Percentiles rank a stretch among this genome's conserved stretches.
These are phyloP conservation scores for Pyrrhia umbra DNA, from an alignment of 2,888 invertebrate species.

Conservation along the genomic window DNA sequence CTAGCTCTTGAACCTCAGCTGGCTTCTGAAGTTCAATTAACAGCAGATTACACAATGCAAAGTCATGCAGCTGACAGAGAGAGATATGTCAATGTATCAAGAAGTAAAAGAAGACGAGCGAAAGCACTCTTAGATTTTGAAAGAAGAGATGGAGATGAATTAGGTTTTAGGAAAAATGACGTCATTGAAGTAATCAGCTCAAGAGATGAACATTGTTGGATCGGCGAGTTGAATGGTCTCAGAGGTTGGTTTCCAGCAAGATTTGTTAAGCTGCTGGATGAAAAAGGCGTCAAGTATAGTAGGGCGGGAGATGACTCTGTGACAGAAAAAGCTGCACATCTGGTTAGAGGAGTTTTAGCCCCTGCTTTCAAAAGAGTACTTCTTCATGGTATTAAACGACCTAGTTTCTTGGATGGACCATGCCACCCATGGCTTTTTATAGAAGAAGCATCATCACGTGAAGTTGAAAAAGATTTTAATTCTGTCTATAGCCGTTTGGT, in stretches of 20 bases:
- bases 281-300: slow-evolving; percentile 93
- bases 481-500: slow-evolving; percentile 99
- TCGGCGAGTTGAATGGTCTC: slow-evolving; percentile 98
- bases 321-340: slow-evolving; percentile 98
- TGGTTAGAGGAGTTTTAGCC: slow-evolving; percentile 98
- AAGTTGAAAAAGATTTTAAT: slow-evolving; percentile 99
- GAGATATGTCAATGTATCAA: slow-evolving; percentile 97
- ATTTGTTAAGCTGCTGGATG: slow-evolving; percentile 98
- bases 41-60: slow-evolving; percentile 98
- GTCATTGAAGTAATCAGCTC: slow-evolving; percentile 99
- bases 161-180: slow-evolving; percentile 99
- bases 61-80: slow-evolving; percentile 98
- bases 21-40: slow-evolving; percentile 93
- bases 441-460: slow-evolving; percentile 98
- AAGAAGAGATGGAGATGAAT: slow-evolving; percentile 98
- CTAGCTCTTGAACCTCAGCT: slow-evolving; percentile 97
- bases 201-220: slow-evolving; percentile 99
- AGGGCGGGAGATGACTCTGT: slow-evolving; percentile 99
- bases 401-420: slow-evolving; percentile 96
- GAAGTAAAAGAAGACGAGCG: slow-evolving; percentile 96
- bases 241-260: slow-evolving; percentile 99
- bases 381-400: slow-evolving; percentile 98
- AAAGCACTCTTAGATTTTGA: slow-evolving; percentile 99
- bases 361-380: slow-evolving; percentile 98
- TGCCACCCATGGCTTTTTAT: slow-evolving; percentile 99